These are phyloP conservation scores for Stenodema calcarata DNA, from an alignment of 2,888 invertebrate genomes.

Conservation along the genomic window DNA sequence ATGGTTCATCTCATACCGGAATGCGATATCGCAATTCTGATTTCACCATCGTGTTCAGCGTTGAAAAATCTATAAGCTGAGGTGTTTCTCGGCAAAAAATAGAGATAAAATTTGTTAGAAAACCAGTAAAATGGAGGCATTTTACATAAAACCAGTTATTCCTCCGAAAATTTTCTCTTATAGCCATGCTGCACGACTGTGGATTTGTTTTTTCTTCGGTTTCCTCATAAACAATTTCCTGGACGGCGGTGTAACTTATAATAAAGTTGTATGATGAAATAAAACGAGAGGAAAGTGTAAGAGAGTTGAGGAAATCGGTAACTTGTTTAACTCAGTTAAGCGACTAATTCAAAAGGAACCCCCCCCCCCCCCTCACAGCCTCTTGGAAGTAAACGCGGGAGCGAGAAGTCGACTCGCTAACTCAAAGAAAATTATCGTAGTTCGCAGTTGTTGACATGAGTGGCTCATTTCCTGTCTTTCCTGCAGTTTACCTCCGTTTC, in stretches of 20 bases:
- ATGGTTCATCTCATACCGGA: no score
- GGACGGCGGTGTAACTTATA: neutral
- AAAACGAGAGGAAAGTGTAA: slow-evolving; percentile 3
- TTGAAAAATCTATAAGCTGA: no score
- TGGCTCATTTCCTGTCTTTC: slow-evolving; percentile 31
- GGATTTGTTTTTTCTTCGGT: neutral
- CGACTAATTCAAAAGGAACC: slow-evolving; percentile 6
- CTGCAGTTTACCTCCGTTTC: neutral
- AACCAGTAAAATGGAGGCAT: no score
- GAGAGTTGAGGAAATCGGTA: slow-evolving; percentile 25
- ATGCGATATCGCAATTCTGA: no score
- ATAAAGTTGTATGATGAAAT: neutral
- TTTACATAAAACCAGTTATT: no score
- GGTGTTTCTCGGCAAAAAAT: no score
- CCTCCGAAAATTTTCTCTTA: no score
- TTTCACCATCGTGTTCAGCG: no score
- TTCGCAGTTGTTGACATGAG: slow-evolving; percentile 39
- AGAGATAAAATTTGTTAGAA: no score
- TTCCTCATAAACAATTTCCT: neutral
- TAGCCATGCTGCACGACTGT: no score
- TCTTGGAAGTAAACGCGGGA: slow-evolving; percentile 1
- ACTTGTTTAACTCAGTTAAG: slow-evolving; percentile 26
- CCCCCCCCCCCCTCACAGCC: neutral
- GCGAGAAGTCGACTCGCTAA: neutral
- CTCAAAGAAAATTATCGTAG: slow-evolving; percentile 39